phyloP scores from a whole-genome alignment of 2,113 vertebrate species.

The Verasper variegatus region DNA sequence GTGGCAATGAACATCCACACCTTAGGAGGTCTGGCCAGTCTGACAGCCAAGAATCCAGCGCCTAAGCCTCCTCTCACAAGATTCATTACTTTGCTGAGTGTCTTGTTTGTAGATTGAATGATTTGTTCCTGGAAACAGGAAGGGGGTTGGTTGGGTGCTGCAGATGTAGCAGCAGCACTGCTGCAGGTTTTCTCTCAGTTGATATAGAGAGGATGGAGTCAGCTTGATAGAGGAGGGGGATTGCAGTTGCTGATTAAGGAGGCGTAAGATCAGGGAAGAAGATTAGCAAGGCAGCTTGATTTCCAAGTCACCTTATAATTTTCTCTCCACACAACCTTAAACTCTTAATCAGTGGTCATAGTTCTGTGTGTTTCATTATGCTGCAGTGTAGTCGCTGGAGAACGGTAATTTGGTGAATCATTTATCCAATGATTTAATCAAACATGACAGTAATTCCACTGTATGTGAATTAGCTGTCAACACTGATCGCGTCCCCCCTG shows the following conservation, averaged over 20 bases:
- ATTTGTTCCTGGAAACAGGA: constrained; percentile 40
- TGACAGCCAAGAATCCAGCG: constrained; percentile 15
- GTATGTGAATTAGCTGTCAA: constrained; percentile 69
- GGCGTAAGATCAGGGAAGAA: constrained; percentile 67
- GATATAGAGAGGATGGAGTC: constrained; percentile 50
- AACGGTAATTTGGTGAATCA: constrained; percentile 60
- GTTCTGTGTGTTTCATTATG: constrained; percentile 55
- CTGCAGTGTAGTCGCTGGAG: constrained; percentile 31
- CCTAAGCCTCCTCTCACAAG: constrained; percentile 14
- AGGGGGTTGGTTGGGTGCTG: constrained; percentile 21
- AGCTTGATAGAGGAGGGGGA: constrained; percentile 22
- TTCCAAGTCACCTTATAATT: constrained; percentile 71
- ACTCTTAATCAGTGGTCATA: constrained; percentile 67
- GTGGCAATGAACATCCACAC: constrained; percentile 41
- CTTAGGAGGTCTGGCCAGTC: constrained; percentile 29
- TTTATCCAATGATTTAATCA: constrained; percentile 64
- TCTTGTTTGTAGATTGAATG: constrained; percentile 26
- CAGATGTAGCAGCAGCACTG: constrained; percentile 18
- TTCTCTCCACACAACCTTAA: constrained; percentile 51
- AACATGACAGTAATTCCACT: constrained; percentile 63
- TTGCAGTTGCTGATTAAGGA: constrained; percentile 72
- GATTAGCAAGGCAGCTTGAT: constrained; percentile 67
- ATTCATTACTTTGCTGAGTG: constrained; percentile 35
- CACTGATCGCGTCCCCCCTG: constrained; percentile 45
- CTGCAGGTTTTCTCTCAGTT: constrained; percentile 50